phyloP scores from a whole-genome alignment of 2,888 invertebrate species.

The Macrosoma leucophasiata region DNA sequence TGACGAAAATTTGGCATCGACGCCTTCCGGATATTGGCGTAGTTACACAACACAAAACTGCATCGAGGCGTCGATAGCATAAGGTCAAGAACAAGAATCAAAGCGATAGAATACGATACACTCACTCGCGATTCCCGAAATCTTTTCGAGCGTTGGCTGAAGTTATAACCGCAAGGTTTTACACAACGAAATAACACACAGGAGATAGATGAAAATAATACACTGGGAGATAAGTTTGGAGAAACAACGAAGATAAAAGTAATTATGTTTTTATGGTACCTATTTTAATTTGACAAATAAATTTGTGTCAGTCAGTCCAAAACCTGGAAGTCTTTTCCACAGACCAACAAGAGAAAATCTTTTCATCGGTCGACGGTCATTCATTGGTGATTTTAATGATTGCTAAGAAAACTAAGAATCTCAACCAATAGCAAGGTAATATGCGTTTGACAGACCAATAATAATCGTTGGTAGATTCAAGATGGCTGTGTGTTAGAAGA shows the following conservation, averaged over 20 bases:
- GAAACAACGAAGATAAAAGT: conserved; percentile 52
- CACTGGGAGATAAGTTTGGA: conserved; percentile 55
- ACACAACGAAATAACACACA: conserved; percentile 31
- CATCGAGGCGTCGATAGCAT: conserved; percentile 51
- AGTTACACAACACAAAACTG: conserved; percentile 67
- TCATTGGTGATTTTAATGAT: conserved; percentile 7
- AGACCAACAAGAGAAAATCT: too few species aligned
- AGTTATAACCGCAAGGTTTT: conserved; percentile 8
- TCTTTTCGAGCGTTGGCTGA: conserved; percentile 14
- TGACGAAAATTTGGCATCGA: conserved; percentile 54
- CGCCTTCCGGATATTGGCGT: conserved; percentile 55
- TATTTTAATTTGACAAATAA: conserved; percentile 70
- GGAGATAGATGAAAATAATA: conserved; percentile 38
- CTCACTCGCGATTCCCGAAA: conserved; percentile 34
- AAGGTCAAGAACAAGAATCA: conserved; percentile 60
- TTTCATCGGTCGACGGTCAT: conserved; percentile 25
- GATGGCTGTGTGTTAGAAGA: too few species aligned
- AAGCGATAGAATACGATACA: conserved; percentile 41
- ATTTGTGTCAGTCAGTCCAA: conserved; percentile 40
- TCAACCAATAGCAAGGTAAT: conserved; percentile 11
- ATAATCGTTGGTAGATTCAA: too few species aligned
- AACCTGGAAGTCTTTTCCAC: conserved; percentile 25
- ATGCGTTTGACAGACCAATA: conserved; percentile 5
- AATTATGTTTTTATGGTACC: conserved; percentile 62
- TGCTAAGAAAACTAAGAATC: conserved; percentile 6